Conservation (phyloP, 1,140 invertebrate species). For the Antheraea pernyi region DNA sequence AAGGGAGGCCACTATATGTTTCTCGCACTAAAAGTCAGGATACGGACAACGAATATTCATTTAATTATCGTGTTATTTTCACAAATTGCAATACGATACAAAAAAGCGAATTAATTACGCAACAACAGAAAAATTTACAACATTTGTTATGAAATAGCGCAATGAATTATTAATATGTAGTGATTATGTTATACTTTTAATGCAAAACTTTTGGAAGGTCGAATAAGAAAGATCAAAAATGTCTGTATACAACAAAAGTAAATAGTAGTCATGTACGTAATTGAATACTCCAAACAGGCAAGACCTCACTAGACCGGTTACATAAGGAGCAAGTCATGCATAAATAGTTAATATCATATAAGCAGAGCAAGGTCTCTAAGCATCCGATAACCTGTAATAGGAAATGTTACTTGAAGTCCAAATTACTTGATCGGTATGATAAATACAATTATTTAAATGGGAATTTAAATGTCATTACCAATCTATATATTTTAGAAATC, state of each 20-base stretch:
- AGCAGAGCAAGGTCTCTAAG: slow-evolving; percentile 22
- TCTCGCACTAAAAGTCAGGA: too few species aligned
- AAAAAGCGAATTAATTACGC: too few species aligned
- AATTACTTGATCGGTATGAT: neutral
- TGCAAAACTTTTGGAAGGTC: too few species aligned
- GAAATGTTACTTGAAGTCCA: neutral
- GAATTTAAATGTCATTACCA: neutral
- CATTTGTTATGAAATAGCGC: too few species aligned
- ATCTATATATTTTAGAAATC: neutral
- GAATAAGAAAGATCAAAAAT: neutral
- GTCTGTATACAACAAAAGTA: neutral
- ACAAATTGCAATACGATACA: too few species aligned
- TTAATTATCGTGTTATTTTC: too few species aligned
- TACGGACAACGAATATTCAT: too few species aligned
- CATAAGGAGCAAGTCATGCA: slow-evolving; percentile 23
- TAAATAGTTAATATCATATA: neutral
- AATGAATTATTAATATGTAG: too few species aligned
- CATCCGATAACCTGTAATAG: slow-evolving; percentile 6
- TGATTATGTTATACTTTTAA: too few species aligned
- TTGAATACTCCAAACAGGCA: neutral
- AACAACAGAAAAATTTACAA: too few species aligned
- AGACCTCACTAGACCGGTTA: slow-evolving; percentile 15
- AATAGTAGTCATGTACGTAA: neutral
- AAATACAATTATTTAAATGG: neutral
- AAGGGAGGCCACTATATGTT: too few species aligned